A percentile compares a stretch with the other conserved stretches of the same genome.
phyloP scores from a whole-genome alignment of 2,888 invertebrate species.

The Lathronympha strigana region DNA sequence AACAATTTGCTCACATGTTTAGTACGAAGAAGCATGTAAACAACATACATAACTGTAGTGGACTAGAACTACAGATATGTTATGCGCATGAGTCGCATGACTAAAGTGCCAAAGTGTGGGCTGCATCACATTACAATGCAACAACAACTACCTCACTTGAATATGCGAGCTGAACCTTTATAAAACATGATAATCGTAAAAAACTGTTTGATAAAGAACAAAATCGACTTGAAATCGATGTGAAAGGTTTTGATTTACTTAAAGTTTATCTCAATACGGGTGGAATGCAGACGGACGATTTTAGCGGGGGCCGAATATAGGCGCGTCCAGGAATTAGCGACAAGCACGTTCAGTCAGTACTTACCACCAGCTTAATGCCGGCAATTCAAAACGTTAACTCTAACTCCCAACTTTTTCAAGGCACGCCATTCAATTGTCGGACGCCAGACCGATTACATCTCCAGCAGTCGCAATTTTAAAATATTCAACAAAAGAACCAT shows the following conservation, averaged over 20 bases:
- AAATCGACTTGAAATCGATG: background rate
- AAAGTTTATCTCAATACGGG: constrained; percentile 22
- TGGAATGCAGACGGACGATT: constrained; percentile 30
- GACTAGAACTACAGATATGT: no score
- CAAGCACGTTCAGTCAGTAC: background rate
- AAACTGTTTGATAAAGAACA: background rate
- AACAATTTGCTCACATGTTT: no score
- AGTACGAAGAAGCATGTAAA: no score
- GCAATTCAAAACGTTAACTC: background rate
- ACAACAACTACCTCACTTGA: background rate
- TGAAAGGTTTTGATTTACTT: constrained; percentile 7
- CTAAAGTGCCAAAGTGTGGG: no score
- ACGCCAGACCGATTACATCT: no score
- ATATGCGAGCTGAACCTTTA: background rate
- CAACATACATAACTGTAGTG: no score
- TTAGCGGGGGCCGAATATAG: constrained; percentile 33
- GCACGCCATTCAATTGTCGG: no score
- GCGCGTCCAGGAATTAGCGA: constrained; percentile 24
- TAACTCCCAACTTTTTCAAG: no score
- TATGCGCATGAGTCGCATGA: no score
- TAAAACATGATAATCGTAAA: background rate
- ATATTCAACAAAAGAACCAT: no score
- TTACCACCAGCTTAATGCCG: background rate
- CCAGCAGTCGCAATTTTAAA: no score
- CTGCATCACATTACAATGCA: background rate